A percentile compares a stretch with the other conserved stretches of the same genome.
phyloP scores from a whole-genome alignment of 2,113 vertebrate species.

The Uria aalge region DNA sequence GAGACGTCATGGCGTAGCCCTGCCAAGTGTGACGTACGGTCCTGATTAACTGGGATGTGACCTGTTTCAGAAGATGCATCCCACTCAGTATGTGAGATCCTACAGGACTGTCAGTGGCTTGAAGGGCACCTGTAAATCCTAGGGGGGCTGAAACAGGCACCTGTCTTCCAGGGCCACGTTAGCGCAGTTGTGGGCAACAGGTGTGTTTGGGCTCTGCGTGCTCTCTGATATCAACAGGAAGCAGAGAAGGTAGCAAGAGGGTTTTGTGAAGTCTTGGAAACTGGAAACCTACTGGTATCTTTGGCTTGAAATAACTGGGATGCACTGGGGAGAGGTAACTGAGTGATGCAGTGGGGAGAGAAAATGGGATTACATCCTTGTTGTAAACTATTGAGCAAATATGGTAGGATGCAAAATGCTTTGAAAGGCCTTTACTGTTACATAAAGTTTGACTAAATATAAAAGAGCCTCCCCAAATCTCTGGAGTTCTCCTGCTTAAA shows the following conservation, averaged over 20 bases:
- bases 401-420: background rate
- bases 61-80: background rate
- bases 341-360: background rate
- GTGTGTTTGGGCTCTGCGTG: background rate
- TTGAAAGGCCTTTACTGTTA: background rate
- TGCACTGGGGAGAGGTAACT: background rate
- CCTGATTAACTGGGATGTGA: background rate
- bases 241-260: background rate
- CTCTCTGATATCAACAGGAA: background rate
- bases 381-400: background rate
- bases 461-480: background rate
- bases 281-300: background rate
- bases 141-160: background rate
- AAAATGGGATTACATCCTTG: background rate
- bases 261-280: background rate
- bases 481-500: background rate
- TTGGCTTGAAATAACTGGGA: background rate
- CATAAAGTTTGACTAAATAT: background rate
- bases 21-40: background rate
- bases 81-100: background rate
- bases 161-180: background rate
- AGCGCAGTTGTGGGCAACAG: background rate
- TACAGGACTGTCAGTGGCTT: background rate
- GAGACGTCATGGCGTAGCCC: rapidly evolving
- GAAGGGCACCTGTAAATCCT: background rate